Evolutionary conservation across 2,113 vertebrate genomes (phyloP).

Genomic region (Entelurus aequoreus): DNA sequence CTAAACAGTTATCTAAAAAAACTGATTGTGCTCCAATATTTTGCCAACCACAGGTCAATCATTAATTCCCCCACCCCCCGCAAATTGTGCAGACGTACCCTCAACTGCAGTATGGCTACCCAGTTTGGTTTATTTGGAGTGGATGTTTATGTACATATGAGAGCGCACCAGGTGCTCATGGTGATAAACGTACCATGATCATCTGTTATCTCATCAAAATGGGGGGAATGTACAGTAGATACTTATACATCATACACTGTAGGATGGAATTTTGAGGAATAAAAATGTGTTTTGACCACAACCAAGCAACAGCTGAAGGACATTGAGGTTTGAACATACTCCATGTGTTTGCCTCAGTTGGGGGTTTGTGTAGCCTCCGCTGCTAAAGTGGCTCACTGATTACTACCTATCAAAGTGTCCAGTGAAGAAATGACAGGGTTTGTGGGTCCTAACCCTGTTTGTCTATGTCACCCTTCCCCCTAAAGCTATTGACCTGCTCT

Average conservation of each 20-base stretch:
- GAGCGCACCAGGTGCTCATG: constrained; percentile 48
- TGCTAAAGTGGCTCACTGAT: constrained; percentile 6
- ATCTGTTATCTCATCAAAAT: constrained; percentile 31
- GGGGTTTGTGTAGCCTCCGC: constrained; percentile 25
- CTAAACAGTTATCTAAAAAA: constrained; percentile 48
- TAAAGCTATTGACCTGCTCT: constrained; percentile 91
- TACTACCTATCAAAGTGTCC: constrained; percentile 9
- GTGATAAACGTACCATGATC: constrained; percentile 17
- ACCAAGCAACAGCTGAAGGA: constrained; percentile 48
- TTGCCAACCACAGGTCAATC: constrained; percentile 43
- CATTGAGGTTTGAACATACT: constrained; percentile 40
- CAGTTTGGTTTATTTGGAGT: background rate
- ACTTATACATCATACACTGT: constrained; percentile 12
- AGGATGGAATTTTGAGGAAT: constrained; percentile 41
- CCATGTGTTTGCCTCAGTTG: constrained; percentile 61
- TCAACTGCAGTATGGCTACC: background rate
- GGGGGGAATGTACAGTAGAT: background rate
- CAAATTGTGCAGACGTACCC: constrained; percentile 12
- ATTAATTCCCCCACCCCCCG: constrained; percentile 39
- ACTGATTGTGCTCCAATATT: constrained; percentile 53
- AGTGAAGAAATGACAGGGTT: background rate
- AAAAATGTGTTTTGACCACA: constrained; percentile 48
- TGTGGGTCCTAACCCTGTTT: constrained; percentile 23
- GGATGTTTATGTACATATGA: constrained; percentile 39
- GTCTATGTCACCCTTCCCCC: constrained; percentile 27